These are phyloP conservation scores for Tamias sibiricus DNA, from an alignment of 2,113 vertebrate genomes.

Conservation along the genomic window DNA sequence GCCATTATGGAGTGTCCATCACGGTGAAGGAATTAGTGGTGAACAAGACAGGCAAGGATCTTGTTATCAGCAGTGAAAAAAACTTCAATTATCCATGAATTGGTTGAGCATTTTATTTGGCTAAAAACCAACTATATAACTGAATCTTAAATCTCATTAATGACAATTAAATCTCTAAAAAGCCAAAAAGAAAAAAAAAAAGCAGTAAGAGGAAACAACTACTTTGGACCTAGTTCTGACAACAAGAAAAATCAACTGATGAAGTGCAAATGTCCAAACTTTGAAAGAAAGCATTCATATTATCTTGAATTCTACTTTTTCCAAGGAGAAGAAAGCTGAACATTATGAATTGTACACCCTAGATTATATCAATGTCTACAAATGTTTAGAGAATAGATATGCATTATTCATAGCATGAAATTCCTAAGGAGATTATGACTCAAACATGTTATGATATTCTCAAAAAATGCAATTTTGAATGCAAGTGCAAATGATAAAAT, in stretches of 20 bases:
- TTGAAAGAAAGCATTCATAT: background rate
- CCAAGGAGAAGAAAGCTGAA: background rate
- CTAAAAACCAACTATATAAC: background rate
- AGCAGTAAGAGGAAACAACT: conserved; percentile 7
- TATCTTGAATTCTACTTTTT: conserved; percentile 51
- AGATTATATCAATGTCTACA: conserved; percentile 47
- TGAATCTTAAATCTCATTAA: conserved; percentile 20
- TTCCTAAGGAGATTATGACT: conserved; percentile 77
- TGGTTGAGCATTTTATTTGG: background rate
- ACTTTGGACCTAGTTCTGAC: background rate
- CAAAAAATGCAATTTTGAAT: conserved; percentile 72
- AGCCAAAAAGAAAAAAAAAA: too few species aligned
- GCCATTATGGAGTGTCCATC: background rate
- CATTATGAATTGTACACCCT: conserved; percentile 39
- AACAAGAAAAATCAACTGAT: background rate
- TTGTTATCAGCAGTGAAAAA: background rate
- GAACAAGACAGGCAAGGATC: background rate
- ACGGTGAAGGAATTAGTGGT: background rate
- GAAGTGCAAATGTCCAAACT: conserved; percentile 1
- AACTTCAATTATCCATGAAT: background rate
- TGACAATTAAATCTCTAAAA: conserved; percentile 12
- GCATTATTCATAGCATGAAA: conserved; percentile 78
- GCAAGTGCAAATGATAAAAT: conserved; percentile 74
- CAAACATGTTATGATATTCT: conserved; percentile 76
- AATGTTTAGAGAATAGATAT: conserved; percentile 74